phyloP scores from a whole-genome alignment of 2,113 vertebrate genomes.

The Progne subis region DNA sequence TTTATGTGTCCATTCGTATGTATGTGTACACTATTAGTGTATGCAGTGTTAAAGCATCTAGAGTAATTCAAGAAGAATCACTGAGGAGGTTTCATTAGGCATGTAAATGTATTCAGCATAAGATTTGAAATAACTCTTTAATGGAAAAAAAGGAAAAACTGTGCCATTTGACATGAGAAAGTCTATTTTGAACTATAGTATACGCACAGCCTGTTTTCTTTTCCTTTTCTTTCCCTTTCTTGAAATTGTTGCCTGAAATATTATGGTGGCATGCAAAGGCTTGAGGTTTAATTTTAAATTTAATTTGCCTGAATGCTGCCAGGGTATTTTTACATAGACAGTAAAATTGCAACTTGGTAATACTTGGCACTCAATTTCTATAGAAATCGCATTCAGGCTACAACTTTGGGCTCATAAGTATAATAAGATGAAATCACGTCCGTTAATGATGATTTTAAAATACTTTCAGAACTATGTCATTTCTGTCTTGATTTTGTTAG shows the following conservation, averaged over 20 bases:
- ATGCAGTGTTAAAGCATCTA: not conserved
- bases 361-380: not conserved
- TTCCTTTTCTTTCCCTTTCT: not conserved
- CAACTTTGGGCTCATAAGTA: not conserved
- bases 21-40: not conserved
- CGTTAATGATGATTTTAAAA: not conserved
- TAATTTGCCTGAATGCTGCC: constrained; percentile 11
- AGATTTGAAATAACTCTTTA: constrained; percentile 52
- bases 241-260: constrained; percentile 34
- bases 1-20: constrained; percentile 6
- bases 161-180: constrained; percentile 28
- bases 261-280: not conserved
- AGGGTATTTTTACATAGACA: not conserved
- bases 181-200: constrained; percentile 20
- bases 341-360: not conserved
- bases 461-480: not conserved
- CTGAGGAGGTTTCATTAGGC: constrained; percentile 12
- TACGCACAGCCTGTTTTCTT: constrained; percentile 24
- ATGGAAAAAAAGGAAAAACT: constrained; percentile 9
- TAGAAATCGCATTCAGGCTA: not conserved
- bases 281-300: constrained; percentile 31
- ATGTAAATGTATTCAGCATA: constrained; percentile 49
- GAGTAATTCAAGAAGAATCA: not conserved
- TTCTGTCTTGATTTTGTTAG: constrained; percentile 4
- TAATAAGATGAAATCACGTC: not conserved